A percentile compares a stretch with the other conserved stretches of the same genome.
phyloP scores from a whole-genome alignment of 2,888 invertebrate genomes.

The Teleiodes luculella region DNA sequence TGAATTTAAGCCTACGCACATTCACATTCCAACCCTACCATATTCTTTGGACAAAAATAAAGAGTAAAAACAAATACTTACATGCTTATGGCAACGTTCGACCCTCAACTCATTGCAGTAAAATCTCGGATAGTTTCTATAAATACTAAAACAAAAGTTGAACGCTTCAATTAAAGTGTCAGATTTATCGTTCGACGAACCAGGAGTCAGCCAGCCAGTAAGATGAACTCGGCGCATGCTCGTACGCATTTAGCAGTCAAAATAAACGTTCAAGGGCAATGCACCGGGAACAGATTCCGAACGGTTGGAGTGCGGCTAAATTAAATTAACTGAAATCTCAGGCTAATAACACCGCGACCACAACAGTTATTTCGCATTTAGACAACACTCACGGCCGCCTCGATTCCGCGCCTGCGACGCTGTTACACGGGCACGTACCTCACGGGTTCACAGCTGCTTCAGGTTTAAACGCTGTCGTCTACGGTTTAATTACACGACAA shows the following conservation, averaged over 20 bases:
- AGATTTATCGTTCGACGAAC: slow-evolving; percentile 37
- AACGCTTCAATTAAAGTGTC: slow-evolving; percentile 30
- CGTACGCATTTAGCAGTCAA: slow-evolving; percentile 35
- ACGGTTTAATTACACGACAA: slow-evolving; percentile 2
- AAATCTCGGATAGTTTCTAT: slow-evolving; percentile 15
- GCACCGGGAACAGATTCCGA: slow-evolving; percentile 29
- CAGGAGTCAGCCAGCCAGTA: slow-evolving; percentile 21
- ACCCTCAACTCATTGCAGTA: slow-evolving; percentile 18
- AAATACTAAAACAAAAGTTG: slow-evolving; percentile 21
- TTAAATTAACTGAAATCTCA: slow-evolving; percentile 34
- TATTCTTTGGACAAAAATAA: not conserved
- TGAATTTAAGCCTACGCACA: not conserved
- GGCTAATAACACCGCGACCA: slow-evolving; percentile 20
- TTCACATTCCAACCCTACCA: not conserved
- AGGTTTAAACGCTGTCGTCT: not conserved
- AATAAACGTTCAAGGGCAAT: slow-evolving; percentile 48
- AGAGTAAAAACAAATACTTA: not conserved
- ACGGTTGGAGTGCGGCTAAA: slow-evolving; percentile 31
- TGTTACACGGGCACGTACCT: not conserved
- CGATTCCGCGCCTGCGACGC: slow-evolving; percentile 6
- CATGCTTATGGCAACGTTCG: slow-evolving; percentile 6
- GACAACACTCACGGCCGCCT: slow-evolving; percentile 15
- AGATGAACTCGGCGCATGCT: slow-evolving; percentile 17
- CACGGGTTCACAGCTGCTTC: slow-evolving; percentile 1
- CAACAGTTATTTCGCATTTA: slow-evolving; percentile 23